Evolutionary conservation across 2,888 invertebrate genomes (phyloP).

Genomic region (Tachina lurida): DNA sequence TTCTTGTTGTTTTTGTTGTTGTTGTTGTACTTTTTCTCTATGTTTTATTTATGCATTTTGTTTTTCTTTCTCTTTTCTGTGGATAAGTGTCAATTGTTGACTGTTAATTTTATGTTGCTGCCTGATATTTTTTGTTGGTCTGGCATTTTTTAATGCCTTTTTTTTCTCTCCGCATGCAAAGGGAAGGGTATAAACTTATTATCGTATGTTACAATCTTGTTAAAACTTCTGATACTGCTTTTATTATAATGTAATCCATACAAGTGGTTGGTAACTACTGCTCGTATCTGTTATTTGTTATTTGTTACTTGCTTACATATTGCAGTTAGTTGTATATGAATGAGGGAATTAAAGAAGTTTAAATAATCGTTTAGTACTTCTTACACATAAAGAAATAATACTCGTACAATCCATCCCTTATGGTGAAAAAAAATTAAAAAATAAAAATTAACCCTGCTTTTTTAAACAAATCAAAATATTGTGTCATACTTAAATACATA

Average conservation of each 20-base stretch:
- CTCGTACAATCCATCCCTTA: neutral
- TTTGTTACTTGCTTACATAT: constrained; percentile 19
- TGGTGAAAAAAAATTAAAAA: constrained; percentile 19
- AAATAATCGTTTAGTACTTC: constrained; percentile 43
- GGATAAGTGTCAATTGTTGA: constrained; percentile 65
- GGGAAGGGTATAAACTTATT: constrained; percentile 52
- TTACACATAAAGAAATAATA: neutral
- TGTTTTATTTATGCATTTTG: constrained; percentile 5
- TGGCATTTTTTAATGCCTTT: constrained; percentile 23
- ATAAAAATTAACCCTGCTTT: constrained; percentile 56
- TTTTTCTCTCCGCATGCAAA: neutral
- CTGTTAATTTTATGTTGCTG: constrained; percentile 66
- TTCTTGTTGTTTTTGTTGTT: constrained; percentile 25
- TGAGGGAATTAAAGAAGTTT: constrained; percentile 35
- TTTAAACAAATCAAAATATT: constrained; percentile 66
- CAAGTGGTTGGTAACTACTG: constrained; percentile 47
- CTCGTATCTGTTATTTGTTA: constrained; percentile 48
- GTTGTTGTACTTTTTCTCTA: constrained; percentile 9
- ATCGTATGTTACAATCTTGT: constrained; percentile 70
- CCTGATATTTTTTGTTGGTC: constrained; percentile 27
- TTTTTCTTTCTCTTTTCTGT: constrained; percentile 1
- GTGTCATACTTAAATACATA: constrained; percentile 58
- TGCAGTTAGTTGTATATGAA: constrained; percentile 8
- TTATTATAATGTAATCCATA: constrained; percentile 70
- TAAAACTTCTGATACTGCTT: constrained; percentile 68